Conservation (phyloP, 2,797 vertebrate genomes). For the Myiotriccus ornatus region DNA sequence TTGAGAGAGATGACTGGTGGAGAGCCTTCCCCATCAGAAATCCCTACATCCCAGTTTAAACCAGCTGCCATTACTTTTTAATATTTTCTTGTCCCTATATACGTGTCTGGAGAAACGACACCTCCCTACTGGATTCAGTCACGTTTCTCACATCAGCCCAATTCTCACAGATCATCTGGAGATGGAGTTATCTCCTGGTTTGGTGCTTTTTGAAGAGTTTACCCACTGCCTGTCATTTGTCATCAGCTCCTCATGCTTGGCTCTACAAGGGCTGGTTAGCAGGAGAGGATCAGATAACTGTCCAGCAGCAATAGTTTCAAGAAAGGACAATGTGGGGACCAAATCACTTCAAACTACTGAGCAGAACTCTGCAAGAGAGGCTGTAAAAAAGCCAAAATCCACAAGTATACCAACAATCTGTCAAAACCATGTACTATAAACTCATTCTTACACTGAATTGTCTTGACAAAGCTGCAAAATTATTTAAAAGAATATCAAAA, state of each 20-base stretch:
- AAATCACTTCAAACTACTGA: not conserved
- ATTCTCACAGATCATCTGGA: conserved; percentile 34
- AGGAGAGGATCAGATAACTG: not conserved
- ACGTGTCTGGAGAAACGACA: not conserved
- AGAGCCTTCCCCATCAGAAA: not conserved
- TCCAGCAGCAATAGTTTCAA: not conserved
- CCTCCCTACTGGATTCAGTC: not conserved
- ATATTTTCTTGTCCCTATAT: not conserved
- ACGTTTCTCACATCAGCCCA: conserved; percentile 39
- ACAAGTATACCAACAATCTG: not conserved
- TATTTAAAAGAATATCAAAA: not conserved
- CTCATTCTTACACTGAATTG: not conserved
- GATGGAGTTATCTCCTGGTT: conserved; percentile 25
- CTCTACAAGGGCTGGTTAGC: not conserved
- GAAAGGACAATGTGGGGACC: not conserved
- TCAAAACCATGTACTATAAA: not conserved
- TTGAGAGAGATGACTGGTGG: not conserved
- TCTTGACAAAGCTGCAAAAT: not conserved
- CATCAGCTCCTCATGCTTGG: not conserved
- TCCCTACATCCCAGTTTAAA: not conserved
- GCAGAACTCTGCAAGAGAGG: not conserved
- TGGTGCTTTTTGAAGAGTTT: conserved; percentile 24
- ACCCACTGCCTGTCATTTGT: conserved; percentile 21
- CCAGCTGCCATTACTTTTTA: not conserved
- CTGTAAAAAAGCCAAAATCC: not conserved